Percentiles rank a stretch among this genome's conserved stretches.
These are phyloP conservation scores for Phyllotreta cruciferae DNA, from an alignment of 2,888 invertebrate species.

Conservation along the genomic window DNA sequence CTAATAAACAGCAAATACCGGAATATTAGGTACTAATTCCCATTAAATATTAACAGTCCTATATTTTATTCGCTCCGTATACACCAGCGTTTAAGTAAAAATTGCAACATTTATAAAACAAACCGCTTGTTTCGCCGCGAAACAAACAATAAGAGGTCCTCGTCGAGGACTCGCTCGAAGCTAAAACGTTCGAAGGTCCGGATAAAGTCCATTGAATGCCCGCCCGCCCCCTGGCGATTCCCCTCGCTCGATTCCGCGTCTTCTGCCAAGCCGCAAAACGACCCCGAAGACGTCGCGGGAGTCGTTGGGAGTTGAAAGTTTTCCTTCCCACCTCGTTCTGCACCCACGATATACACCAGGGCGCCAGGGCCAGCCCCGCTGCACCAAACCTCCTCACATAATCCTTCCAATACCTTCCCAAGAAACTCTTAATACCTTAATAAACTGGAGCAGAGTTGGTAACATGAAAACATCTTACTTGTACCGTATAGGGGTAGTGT, in stretches of 20 bases:
- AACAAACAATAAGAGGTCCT: conserved; percentile 13
- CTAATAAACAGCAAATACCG: conserved; percentile 11
- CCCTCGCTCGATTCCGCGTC: conserved; percentile 1
- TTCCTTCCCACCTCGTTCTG: conserved; percentile 28
- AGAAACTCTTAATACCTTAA: too few relatives aligned
- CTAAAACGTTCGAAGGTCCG: conserved; percentile 19
- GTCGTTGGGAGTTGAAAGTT: conserved; percentile 31
- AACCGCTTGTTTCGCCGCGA: background rate
- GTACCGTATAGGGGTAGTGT: too few relatives aligned
- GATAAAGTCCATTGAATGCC: conserved; percentile 28
- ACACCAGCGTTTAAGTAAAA: too few relatives aligned
- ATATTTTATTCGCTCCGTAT: too few relatives aligned
- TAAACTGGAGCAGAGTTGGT: too few relatives aligned
- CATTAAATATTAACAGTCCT: too few relatives aligned
- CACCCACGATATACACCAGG: conserved; percentile 28
- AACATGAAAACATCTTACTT: too few relatives aligned
- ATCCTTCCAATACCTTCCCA: background rate
- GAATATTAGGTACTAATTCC: background rate
- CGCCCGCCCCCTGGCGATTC: background rate
- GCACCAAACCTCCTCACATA: background rate
- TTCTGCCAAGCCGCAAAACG: conserved; percentile 25
- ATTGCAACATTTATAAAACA: too few relatives aligned
- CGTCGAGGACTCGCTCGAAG: conserved; percentile 10
- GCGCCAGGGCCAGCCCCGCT: background rate
- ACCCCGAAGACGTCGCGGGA: conserved; percentile 29